These are phyloP conservation scores for Adelges cooleyi DNA, from an alignment of 1,140 invertebrate genomes.

Conservation along the genomic window DNA sequence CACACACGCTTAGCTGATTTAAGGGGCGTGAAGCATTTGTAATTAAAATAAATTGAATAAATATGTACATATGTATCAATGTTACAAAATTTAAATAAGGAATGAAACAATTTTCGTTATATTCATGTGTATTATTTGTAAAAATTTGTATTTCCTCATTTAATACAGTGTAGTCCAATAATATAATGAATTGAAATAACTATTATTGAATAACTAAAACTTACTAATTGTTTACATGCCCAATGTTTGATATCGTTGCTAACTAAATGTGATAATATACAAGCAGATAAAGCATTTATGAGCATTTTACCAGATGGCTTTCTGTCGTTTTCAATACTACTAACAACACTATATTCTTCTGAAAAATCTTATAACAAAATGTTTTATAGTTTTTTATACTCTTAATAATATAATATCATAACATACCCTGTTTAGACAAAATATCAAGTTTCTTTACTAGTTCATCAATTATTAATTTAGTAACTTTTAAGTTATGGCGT, in stretches of 20 bases:
- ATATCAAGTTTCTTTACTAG: slow-evolving; percentile 10
- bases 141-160: too few relatives aligned
- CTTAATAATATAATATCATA: not conserved
- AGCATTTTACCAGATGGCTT: slow-evolving; percentile 36
- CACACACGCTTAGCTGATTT: too few relatives aligned
- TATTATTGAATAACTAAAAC: not conserved
- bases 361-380: not conserved
- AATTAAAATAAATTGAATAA: too few relatives aligned
- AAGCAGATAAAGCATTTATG: slow-evolving; percentile 52
- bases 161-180: too few relatives aligned
- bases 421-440: slow-evolving; percentile 4
- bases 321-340: not conserved
- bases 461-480: slow-evolving; percentile 1
- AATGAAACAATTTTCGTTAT: too few relatives aligned
- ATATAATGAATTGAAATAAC: too few relatives aligned
- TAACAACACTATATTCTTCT: not conserved
- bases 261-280: slow-evolving; percentile 45
- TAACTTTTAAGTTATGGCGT: slow-evolving; percentile 5
- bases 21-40: too few relatives aligned
- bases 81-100: too few relatives aligned
- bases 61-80: too few relatives aligned
- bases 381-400: not conserved
- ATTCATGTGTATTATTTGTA: too few relatives aligned
- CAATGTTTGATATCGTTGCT: slow-evolving; percentile 44
- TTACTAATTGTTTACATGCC: slow-evolving; percentile 48